phyloP scores from a whole-genome alignment of 2,888 invertebrate genomes.

The Hybos culiciformis region DNA sequence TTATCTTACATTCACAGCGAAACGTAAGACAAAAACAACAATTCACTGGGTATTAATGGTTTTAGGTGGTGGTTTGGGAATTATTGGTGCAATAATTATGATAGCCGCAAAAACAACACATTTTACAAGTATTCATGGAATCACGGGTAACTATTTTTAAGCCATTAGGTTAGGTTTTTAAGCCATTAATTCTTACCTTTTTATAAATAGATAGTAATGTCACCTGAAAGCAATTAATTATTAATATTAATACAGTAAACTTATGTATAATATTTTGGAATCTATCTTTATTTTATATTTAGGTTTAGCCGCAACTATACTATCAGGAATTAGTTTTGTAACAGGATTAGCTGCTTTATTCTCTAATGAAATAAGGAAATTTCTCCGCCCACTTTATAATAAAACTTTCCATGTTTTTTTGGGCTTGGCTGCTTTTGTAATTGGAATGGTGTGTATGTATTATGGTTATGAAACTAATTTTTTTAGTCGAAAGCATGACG shows the following conservation, averaged over 20 bases:
- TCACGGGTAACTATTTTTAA: neutral
- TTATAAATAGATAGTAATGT: conserved; percentile 11
- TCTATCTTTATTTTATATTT: neutral
- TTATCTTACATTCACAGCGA: conserved; percentile 22
- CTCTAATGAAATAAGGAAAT: conserved; percentile 20
- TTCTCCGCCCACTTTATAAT: conserved; percentile 23
- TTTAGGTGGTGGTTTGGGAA: conserved; percentile 26
- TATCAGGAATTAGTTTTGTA: conserved; percentile 25
- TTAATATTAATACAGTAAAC: no score
- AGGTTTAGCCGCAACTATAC: conserved; percentile 28
- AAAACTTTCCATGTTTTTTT: conserved; percentile 28
- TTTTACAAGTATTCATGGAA: conserved; percentile 26
- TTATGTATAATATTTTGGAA: no score
- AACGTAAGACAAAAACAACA: conserved; percentile 26
- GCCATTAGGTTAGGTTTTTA: conserved; percentile 19
- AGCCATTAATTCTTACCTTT: neutral
- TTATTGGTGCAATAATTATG: conserved; percentile 26
- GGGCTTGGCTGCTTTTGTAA: conserved; percentile 25
- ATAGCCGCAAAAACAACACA: conserved; percentile 22
- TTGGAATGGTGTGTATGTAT: conserved; percentile 26
- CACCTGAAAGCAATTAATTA: neutral
- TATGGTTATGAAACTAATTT: conserved; percentile 30
- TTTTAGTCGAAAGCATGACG: conserved; percentile 19
- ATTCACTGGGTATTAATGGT: conserved; percentile 29
- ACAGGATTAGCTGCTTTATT: conserved; percentile 26